These are phyloP conservation scores for Knipowitschia caucasica DNA, from an alignment of 2,797 vertebrate species.

Conservation along the genomic window DNA sequence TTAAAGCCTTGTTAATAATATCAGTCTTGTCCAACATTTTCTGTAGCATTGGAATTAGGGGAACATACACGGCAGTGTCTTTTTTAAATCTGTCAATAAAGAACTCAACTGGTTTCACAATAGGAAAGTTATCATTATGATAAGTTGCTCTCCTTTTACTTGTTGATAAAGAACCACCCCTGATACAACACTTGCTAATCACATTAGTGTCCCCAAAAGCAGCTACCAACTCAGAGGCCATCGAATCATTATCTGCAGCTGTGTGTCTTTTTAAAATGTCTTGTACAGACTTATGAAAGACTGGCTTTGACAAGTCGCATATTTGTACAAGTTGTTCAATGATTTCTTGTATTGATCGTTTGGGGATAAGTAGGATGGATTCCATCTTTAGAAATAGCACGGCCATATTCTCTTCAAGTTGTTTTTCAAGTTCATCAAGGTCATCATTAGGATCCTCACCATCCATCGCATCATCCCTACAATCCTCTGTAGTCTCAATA, in stretches of 20 bases:
- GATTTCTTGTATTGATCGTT: not conserved
- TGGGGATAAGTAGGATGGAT: not conserved
- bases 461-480: not conserved
- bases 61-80: not conserved
- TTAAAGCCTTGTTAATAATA: not conserved
- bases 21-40: not conserved
- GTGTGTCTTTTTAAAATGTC: not conserved
- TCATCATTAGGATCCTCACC: slow-evolving; percentile 3
- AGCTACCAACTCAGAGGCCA: not conserved
- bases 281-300: not conserved
- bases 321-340: slow-evolving; percentile 6
- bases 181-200: too few relatives aligned
- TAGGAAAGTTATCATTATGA: not conserved
- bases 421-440: not conserved
- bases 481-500: not conserved
- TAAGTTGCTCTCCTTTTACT: not conserved
- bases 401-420: not conserved
- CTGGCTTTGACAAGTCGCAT: not conserved
- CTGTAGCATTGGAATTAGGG: too few relatives aligned
- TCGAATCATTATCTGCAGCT: not conserved
- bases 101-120: not conserved
- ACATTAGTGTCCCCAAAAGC: not conserved
- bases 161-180: not conserved
- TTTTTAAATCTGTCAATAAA: not conserved
- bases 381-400: not conserved